Evolutionary conservation across 2,113 vertebrate species (phyloP), one percentile per base, ranked within the genome.

Genomic region (Collichthys lucidus): DNA sequence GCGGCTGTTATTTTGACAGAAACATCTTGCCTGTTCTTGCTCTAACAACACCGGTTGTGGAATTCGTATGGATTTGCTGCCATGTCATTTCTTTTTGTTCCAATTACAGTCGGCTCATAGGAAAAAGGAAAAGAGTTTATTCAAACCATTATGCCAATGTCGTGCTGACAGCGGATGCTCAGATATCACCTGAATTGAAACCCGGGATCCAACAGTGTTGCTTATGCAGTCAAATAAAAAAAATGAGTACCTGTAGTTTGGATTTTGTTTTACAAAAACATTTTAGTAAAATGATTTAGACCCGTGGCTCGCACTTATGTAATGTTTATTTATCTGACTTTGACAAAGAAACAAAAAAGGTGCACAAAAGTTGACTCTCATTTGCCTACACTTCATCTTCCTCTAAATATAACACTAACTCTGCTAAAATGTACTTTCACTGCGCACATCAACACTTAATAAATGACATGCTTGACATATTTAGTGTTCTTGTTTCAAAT

Each of bases 31-130:
- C 44, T 19, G 11, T 10, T 77, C 44, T 56, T 53, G 24, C 69
- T 80, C 44, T 61, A 79, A 79, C 82, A 74, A 35, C 70, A 56
- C 47, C 5, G 47, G n/a, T 67, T 65, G 62, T 46, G 26, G 69
- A 67, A 73, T 64, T 35, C 11, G 20, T 74, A 82, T 82, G 68
- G 79, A 79, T 90, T 87, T 79, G 67, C 67, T 90, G 84, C 84
- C 82, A 79, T 74, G 77, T 79, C 64, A 20, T 72, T 74, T 73
- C 24, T 80, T 78, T 80, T 74, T 72, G 67, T 35, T 67, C 76
- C 81, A 75, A 88, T 86, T 88, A 90, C 24, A 44, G 52, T 20
- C 4, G 15, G 11, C 46, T 74, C 59, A 59, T 9, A 53, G 65
- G 29, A 19, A 44, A 35, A 62, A 55, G 17, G 42, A 59, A 59